Evolutionary conservation across 2,113 vertebrate species (phyloP).

Genomic region (Amphiprion ocellaris): DNA sequence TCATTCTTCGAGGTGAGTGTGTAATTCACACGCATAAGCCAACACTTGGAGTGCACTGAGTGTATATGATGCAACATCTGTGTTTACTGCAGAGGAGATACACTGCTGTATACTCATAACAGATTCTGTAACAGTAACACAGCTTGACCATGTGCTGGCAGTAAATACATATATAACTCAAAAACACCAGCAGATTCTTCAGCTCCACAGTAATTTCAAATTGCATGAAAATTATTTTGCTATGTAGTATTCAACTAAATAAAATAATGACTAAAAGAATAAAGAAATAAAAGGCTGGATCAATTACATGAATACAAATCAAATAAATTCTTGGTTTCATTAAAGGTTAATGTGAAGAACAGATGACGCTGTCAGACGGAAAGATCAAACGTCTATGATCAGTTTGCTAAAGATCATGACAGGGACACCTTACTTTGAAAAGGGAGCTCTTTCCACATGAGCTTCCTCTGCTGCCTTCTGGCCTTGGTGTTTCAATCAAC

Average conservation of each 20-base stretch:
- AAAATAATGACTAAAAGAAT: neutral
- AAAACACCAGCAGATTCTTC: too few species aligned
- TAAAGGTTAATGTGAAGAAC: too few species aligned
- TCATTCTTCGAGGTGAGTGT: neutral
- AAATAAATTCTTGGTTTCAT: neutral
- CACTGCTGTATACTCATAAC: neutral
- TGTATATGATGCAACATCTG: neutral
- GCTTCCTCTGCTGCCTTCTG: constrained; percentile 19
- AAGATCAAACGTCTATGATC: constrained; percentile 2
- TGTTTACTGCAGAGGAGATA: neutral
- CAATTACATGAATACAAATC: neutral
- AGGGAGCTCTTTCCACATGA: neutral
- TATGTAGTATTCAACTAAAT: neutral
- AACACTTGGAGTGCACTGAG: neutral
- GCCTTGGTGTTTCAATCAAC: constrained; percentile 54
- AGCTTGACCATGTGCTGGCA: neutral
- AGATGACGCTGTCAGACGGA: neutral
- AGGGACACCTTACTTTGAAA: neutral
- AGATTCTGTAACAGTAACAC: neutral
- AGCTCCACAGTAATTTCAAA: neutral
- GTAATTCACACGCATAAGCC: neutral
- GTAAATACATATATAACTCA: too few species aligned
- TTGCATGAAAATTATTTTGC: neutral
- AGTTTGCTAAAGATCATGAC: neutral
- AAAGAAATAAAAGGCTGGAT: neutral